phyloP scores from a whole-genome alignment of 37 sponge, comb jelly and placozoan genomes.

The Haliclona indistincta region DNA sequence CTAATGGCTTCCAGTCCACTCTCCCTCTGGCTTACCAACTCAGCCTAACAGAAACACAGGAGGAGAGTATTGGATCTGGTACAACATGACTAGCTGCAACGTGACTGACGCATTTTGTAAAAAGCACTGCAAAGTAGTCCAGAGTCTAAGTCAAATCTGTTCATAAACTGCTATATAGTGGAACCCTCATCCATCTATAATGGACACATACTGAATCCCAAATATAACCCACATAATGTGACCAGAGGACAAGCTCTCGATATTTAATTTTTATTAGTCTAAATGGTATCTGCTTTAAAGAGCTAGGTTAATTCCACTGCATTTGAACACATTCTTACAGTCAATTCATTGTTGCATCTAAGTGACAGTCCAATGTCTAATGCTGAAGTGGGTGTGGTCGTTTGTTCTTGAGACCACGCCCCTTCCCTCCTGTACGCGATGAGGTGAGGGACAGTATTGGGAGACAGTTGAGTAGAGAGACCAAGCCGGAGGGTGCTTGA shows the following conservation, averaged over 20 bases:
- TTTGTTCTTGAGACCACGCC: neutral
- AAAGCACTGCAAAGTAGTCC: too few relatives aligned
- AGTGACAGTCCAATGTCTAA: slow-evolving; percentile 41
- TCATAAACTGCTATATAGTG: too few relatives aligned
- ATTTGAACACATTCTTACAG: slow-evolving; percentile 20
- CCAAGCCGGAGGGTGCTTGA: slow-evolving; percentile 80
- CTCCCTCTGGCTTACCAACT: slow-evolving; percentile 30
- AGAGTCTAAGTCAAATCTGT: neutral
- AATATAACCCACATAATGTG: too few relatives aligned
- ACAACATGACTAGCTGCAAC: too few relatives aligned
- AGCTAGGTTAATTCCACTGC: neutral
- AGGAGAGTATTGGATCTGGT: neutral
- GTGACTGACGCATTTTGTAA: too few relatives aligned
- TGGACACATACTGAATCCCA: too few relatives aligned
- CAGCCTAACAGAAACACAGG: slow-evolving; percentile 13
- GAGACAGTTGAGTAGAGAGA: slow-evolving; percentile 66
- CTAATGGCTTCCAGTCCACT: slow-evolving; percentile 17
- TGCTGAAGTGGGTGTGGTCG: neutral
- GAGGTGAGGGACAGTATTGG: slow-evolving; percentile 77
- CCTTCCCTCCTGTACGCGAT: slow-evolving; percentile 68
- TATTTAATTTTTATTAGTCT: neutral
- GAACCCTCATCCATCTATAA: too few relatives aligned
- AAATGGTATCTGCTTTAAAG: neutral
- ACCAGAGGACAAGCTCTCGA: too few relatives aligned
- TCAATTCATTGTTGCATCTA: neutral